Evolutionary conservation across 2,888 invertebrate genomes (phyloP).

Genomic region (Tyria jacobaeae): DNA sequence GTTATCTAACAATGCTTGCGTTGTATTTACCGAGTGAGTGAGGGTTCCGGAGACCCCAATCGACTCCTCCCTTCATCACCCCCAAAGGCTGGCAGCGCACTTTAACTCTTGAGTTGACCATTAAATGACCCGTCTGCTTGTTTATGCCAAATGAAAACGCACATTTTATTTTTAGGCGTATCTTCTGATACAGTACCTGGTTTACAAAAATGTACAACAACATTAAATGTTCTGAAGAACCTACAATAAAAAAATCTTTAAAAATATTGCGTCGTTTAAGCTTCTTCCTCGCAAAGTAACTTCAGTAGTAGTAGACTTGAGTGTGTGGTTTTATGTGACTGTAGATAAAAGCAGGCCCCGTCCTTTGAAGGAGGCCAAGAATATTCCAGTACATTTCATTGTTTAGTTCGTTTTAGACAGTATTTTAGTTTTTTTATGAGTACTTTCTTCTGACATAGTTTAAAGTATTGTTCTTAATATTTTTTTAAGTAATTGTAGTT

Average conservation of each 20-base stretch:
- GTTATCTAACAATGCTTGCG: too few relatives aligned
- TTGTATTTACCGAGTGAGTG: too few relatives aligned
- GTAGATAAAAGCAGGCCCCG: conserved; percentile 17
- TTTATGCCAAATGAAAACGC: too few relatives aligned
- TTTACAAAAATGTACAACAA: background rate
- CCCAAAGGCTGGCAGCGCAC: too few relatives aligned
- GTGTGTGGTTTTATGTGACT: conserved; percentile 26
- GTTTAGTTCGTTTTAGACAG: conserved; percentile 9
- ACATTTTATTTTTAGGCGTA: too few relatives aligned
- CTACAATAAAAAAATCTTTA: background rate
- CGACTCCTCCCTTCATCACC: too few relatives aligned
- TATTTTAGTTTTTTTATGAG: conserved; percentile 9
- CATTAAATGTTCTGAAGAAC: background rate
- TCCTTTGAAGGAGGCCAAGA: conserved; percentile 5
- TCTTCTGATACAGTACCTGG: background rate
- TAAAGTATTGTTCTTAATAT: background rate
- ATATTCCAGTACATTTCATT: conserved; percentile 16
- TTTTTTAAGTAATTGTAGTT: background rate
- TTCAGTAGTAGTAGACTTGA: conserved; percentile 8
- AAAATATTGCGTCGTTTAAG: conserved; percentile 3
- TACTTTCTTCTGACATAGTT: background rate
- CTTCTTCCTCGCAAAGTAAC: conserved; percentile 9
- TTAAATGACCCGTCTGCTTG: too few relatives aligned
- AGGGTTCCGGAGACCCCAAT: too few relatives aligned
- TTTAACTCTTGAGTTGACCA: too few relatives aligned